Evolutionary conservation across 2,113 vertebrate species (phyloP).

Genomic region (Prietella phreatophila): DNA sequence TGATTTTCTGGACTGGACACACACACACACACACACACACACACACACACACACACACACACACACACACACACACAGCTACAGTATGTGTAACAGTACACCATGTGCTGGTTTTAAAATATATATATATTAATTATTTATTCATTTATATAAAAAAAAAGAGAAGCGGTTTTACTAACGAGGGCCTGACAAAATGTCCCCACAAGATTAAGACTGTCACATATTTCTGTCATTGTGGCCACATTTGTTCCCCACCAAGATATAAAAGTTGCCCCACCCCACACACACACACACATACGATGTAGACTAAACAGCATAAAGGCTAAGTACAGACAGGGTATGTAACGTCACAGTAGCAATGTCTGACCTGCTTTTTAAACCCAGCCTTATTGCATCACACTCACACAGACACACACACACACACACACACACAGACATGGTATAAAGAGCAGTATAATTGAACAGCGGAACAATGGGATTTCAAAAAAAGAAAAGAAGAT

Average conservation of each 20-base stretch:
- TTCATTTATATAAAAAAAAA: neutral
- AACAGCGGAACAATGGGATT: neutral
- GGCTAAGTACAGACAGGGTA: constrained; percentile 17
- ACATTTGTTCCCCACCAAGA: constrained; percentile 15
- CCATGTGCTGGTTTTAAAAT: neutral
- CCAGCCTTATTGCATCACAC: neutral
- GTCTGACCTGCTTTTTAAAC: constrained; percentile 45
- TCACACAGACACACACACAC: constrained; percentile 20
- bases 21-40: constrained; percentile 1
- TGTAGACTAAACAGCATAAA: constrained; percentile 35
- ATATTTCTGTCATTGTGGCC: neutral
- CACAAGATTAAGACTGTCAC: neutral
- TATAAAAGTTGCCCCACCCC: neutral
- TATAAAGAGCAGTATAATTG: neutral
- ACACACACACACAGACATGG: constrained; percentile 5
- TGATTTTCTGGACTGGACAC: constrained; percentile 26
- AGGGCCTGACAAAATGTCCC: neutral
- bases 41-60: constrained; percentile 25
- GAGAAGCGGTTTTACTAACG: constrained; percentile 22
- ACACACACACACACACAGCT: neutral
- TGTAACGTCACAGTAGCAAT: constrained; percentile 29
- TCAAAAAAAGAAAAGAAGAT: neutral
- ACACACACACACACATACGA: constrained; percentile 10
- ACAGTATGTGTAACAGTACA: neutral
- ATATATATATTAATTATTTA: too few species aligned